Conservation (phyloP, 2,797 vertebrate species). For the Fringilla coelebs region DNA sequence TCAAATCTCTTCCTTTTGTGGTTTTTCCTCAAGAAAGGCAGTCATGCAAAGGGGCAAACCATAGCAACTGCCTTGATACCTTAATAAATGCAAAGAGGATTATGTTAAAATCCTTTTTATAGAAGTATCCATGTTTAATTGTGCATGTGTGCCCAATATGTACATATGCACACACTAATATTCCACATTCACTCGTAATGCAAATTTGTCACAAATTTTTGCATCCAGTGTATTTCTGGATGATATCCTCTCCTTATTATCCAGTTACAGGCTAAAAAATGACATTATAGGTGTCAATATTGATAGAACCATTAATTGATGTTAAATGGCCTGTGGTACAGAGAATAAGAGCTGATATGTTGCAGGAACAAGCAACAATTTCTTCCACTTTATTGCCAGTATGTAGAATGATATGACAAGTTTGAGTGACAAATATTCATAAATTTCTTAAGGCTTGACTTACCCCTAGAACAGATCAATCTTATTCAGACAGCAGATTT, state of each 20-base stretch:
- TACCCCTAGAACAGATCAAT: not conserved
- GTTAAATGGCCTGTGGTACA: not conserved
- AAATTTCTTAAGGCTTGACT: not conserved
- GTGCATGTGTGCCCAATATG: not conserved
- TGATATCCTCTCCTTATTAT: not conserved
- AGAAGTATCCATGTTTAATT: not conserved
- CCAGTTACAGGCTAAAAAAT: not conserved
- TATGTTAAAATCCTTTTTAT: not conserved
- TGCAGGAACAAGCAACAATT: not conserved
- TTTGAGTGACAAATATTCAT: not conserved
- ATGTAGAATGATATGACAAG: not conserved
- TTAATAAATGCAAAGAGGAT: not conserved
- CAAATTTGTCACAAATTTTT: not conserved
- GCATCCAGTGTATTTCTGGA: not conserved
- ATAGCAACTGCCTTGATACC: not conserved
- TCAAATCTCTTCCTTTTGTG: not conserved
- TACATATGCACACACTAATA: not conserved
- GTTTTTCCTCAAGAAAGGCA: not conserved
- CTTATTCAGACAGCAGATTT: not conserved
- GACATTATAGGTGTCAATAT: not conserved
- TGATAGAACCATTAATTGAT: not conserved
- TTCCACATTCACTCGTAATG: not conserved
- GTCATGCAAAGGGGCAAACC: not conserved
- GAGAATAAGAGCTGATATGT: not conserved
- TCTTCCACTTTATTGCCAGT: not conserved